Evolutionary conservation across 2,888 invertebrate species (phyloP).

Genomic region (Orchesellides sinensis): DNA sequence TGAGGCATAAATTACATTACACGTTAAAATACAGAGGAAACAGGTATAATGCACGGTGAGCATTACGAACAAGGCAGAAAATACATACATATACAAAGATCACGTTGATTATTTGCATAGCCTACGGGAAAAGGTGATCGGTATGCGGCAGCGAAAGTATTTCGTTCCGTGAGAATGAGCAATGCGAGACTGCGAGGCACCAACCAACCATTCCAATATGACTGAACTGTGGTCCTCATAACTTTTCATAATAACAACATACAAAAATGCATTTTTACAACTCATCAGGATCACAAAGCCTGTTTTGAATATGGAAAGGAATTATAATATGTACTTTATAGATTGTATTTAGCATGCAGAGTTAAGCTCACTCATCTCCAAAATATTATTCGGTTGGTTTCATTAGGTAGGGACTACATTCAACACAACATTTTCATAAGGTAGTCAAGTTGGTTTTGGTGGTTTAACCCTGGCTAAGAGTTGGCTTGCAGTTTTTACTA

Average conservation of each 20-base stretch:
- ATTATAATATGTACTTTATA: neutral
- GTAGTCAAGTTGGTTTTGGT: slow-evolving; percentile 39
- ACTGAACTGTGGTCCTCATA: neutral
- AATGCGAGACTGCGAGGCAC: slow-evolving; percentile 55
- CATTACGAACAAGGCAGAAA: slow-evolving; percentile 5
- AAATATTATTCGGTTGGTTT: slow-evolving; percentile 9
- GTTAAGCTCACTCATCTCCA: neutral
- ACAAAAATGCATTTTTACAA: slow-evolving; percentile 28
- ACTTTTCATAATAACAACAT: slow-evolving; percentile 41
- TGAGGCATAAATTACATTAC: slow-evolving; percentile 22
- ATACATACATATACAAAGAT: neutral
- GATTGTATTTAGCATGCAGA: neutral
- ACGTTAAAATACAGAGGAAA: neutral
- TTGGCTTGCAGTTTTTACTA: neutral
- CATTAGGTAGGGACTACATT: too few species aligned
- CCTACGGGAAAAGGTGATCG: slow-evolving; percentile 34
- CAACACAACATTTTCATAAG: slow-evolving; percentile 8
- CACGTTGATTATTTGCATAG: slow-evolving; percentile 49
- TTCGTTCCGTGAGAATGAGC: slow-evolving; percentile 55
- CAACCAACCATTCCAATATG: neutral
- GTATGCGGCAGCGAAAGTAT: neutral
- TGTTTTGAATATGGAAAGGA: neutral
- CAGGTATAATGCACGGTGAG: too few species aligned
- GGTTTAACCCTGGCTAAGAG: slow-evolving; percentile 18
- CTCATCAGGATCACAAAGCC: neutral